These are phyloP conservation scores for Pantala flavescens DNA, from an alignment of 1,140 invertebrate species.

Conservation along the genomic window DNA sequence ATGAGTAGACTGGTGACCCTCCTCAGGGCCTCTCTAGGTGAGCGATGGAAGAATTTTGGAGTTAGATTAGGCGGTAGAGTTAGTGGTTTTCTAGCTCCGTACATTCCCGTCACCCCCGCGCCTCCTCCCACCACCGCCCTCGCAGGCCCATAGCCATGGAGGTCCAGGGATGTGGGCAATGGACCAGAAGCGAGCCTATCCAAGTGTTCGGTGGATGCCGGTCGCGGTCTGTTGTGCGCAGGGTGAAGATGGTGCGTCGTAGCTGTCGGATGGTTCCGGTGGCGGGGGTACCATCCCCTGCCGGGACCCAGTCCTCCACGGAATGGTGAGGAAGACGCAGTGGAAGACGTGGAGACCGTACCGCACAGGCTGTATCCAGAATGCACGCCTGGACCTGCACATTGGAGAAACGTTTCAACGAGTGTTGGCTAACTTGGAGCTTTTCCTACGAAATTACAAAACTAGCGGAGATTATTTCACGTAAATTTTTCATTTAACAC, in stretches of 20 bases:
- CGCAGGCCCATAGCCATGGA: constrained; percentile 41
- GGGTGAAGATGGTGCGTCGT: constrained; percentile 17
- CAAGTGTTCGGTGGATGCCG: constrained; percentile 71
- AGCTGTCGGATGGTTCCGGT: constrained; percentile 43
- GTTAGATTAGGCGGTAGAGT: constrained; percentile 74
- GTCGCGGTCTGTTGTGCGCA: constrained; percentile 38
- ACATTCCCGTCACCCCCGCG: background rate
- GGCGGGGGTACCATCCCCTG: constrained; percentile 71
- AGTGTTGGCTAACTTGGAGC: no score
- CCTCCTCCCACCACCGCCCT: background rate
- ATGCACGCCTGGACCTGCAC: background rate
- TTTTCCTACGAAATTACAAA: no score
- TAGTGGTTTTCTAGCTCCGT: constrained; percentile 52
- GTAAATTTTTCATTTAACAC: no score
- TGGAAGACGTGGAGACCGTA: background rate
- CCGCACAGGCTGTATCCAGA: background rate
- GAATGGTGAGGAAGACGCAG: constrained; percentile 53
- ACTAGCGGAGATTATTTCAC: no score
- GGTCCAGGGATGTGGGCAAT: constrained; percentile 37
- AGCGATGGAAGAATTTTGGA: constrained; percentile 74
- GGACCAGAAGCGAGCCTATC: constrained; percentile 49
- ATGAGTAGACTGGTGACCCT: constrained; percentile 78
- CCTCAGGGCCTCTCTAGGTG: constrained; percentile 67
- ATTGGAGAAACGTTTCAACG: no score
- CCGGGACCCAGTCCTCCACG: constrained; percentile 73